Evolutionary conservation across 2,888 invertebrate genomes (phyloP).

Genomic region (Melinopterus prodromus): DNA sequence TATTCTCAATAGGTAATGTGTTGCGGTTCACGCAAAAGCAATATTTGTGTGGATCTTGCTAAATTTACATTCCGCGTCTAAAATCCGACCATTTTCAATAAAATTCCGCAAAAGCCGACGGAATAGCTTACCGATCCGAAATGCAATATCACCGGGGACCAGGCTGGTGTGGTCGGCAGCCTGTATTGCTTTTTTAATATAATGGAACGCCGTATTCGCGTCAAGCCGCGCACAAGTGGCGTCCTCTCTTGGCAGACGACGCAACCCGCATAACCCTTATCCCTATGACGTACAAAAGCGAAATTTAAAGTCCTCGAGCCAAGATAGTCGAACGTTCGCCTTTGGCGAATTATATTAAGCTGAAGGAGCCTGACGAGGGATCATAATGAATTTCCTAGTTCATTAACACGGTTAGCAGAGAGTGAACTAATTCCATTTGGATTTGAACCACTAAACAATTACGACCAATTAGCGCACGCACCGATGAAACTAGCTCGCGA

Average conservation of each 20-base stretch:
- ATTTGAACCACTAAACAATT: background rate
- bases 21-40: no score
- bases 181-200: constrained; percentile 4
- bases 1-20: no score
- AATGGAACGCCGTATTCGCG: background rate
- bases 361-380: background rate
- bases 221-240: background rate
- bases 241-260: background rate
- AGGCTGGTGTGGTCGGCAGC: background rate
- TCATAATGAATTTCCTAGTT: background rate
- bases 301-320: background rate
- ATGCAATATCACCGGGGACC: background rate
- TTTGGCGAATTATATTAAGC: background rate
- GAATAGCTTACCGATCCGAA: background rate
- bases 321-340: background rate
- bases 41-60: no score
- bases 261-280: background rate
- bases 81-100: no score
- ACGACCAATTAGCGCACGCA: background rate
- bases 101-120: no score
- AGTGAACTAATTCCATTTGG: background rate
- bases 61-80: no score
- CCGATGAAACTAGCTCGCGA: background rate
- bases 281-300: background rate
- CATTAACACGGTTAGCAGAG: background rate